Evolutionary conservation across 2,113 vertebrate genomes (phyloP).

Genomic region (Cyrtonyx montezumae): DNA sequence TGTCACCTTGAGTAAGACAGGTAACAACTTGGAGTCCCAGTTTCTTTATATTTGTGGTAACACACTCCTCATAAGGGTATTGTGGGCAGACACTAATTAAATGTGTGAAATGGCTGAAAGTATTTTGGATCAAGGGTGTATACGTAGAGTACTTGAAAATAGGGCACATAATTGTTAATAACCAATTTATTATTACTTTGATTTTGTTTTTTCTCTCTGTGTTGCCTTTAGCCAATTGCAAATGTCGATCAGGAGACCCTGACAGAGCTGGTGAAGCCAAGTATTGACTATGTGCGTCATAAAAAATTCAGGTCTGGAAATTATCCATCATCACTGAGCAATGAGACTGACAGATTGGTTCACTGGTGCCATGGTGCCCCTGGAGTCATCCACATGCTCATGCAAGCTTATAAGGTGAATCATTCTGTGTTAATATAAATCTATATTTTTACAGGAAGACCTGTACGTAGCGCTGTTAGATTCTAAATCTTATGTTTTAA

Average conservation of each 20-base stretch:
- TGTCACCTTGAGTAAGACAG: neutral
- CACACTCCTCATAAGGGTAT: neutral
- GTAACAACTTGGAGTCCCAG: neutral
- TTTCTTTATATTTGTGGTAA: neutral
- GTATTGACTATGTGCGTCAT: conserved; percentile 95
- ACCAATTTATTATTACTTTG: neutral
- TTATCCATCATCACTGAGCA: conserved; percentile 95
- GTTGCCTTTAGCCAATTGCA: conserved; percentile 82
- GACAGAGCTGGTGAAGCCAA: conserved; percentile 90
- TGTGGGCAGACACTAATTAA: conserved; percentile 10
- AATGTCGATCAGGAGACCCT: conserved; percentile 86
- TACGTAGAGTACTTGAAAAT: conserved; percentile 7
- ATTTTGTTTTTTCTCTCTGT: neutral
- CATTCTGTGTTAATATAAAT: neutral
- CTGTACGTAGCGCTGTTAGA: neutral
- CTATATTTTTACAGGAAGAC: neutral
- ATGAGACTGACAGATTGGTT: conserved; percentile 94
- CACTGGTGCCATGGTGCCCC: conserved; percentile 98
- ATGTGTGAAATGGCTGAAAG: neutral
- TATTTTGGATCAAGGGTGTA: neutral
- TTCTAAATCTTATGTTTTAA: neutral
- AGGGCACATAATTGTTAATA: neutral
- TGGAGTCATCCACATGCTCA: conserved; percentile 90
- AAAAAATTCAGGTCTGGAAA: conserved; percentile 96
- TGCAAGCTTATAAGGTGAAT: conserved; percentile 90